Conservation (phyloP, 1,140 invertebrate species). For the Meloidogyne exigua region DNA sequence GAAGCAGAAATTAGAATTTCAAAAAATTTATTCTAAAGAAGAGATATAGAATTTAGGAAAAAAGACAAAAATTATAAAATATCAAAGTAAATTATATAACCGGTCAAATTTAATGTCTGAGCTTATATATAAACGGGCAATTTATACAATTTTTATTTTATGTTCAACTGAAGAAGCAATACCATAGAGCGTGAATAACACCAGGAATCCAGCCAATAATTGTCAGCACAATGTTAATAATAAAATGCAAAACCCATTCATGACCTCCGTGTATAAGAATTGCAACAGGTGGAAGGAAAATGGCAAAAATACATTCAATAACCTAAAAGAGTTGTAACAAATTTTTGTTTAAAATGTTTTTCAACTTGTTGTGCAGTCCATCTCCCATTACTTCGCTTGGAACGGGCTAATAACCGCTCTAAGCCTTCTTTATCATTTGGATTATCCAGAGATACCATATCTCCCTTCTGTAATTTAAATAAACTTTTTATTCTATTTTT, state of each 20-base stretch:
- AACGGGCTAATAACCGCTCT: conserved; percentile 13
- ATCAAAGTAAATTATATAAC: too few relatives aligned
- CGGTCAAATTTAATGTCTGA: too few relatives aligned
- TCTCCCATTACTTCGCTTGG: conserved; percentile 26
- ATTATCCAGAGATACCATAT: not conserved
- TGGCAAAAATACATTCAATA: conserved; percentile 28
- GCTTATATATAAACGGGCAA: not conserved
- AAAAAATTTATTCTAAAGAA: too few relatives aligned
- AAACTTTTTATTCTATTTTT: not conserved
- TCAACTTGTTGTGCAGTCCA: conserved; percentile 27
- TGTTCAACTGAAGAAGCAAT: conserved; percentile 37
- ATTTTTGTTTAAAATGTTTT: not conserved
- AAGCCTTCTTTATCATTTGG: not conserved
- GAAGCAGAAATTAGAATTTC: too few relatives aligned
- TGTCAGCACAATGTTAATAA: conserved; percentile 32
- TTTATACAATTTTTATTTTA: not conserved
- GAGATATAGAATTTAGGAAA: too few relatives aligned
- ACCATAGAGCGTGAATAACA: conserved; percentile 39
- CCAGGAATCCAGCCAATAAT: conserved; percentile 35
- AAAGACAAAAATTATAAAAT: too few relatives aligned
- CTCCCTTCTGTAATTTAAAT: not conserved
- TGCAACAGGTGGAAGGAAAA: conserved; percentile 30
- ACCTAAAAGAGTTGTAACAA: not conserved
- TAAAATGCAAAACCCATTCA: conserved; percentile 32
- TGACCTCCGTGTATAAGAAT: conserved; percentile 29